phyloP scores from a whole-genome alignment of 2,113 vertebrate species.

The Seriola quinqueradiata region DNA sequence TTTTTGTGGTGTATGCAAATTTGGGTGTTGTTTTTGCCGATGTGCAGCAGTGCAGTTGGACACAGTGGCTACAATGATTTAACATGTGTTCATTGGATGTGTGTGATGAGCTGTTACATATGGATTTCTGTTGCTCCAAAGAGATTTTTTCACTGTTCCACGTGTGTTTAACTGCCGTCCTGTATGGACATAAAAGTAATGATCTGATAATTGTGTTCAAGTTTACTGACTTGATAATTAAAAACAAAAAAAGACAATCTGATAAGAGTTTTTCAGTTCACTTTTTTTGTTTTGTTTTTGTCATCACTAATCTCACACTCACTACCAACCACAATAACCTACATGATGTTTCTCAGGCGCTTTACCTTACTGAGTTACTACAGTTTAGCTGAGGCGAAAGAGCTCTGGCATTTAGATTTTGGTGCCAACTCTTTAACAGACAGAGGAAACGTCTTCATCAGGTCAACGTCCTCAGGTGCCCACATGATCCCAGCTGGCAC shows the following conservation, averaged over 20 bases:
- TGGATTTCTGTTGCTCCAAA: slow-evolving; percentile 68
- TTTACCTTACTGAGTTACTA: not conserved
- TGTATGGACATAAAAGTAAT: slow-evolving; percentile 41
- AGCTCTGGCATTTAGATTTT: slow-evolving; percentile 20
- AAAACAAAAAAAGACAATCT: slow-evolving; percentile 52
- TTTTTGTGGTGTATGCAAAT: slow-evolving; percentile 45
- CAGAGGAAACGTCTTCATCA: slow-evolving; percentile 6
- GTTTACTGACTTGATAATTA: slow-evolving; percentile 72
- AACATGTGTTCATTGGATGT: slow-evolving; percentile 31
- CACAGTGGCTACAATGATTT: slow-evolving; percentile 12
- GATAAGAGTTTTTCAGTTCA: slow-evolving; percentile 1
- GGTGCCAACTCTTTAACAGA: slow-evolving; percentile 3
- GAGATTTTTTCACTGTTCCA: slow-evolving; percentile 62
- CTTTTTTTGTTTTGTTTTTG: slow-evolving; percentile 9
- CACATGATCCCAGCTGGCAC: slow-evolving; percentile 19
- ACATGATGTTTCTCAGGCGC: not conserved
- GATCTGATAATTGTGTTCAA: slow-evolving; percentile 63
- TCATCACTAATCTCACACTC: not conserved
- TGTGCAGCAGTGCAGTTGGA: slow-evolving; percentile 40
- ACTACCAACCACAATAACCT: not conserved
- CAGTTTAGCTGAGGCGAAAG: not conserved
- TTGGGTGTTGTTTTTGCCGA: slow-evolving; percentile 42
- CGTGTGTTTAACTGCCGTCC: slow-evolving; percentile 53
- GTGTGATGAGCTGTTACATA: slow-evolving; percentile 49
- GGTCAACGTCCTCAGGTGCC: slow-evolving; percentile 61